phyloP scores from a whole-genome alignment of 2,797 vertebrate species.

The Hyperoplus immaculatus region DNA sequence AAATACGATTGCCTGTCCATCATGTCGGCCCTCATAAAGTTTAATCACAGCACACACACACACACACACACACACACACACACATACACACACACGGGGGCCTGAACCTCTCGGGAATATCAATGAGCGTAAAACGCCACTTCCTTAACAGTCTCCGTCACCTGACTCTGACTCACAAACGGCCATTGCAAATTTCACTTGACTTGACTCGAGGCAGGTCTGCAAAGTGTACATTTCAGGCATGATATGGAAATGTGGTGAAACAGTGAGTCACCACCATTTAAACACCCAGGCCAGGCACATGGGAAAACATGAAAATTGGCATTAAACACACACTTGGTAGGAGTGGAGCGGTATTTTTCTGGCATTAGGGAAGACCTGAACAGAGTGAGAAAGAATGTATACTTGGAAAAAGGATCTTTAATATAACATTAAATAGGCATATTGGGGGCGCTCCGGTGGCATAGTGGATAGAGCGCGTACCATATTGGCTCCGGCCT shows the following conservation, averaged over 20 bases:
- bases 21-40: not conserved
- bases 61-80: no score
- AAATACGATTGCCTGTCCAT: constrained; percentile 28
- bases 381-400: not conserved
- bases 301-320: constrained; percentile 5
- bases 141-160: not conserved
- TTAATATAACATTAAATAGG: no score
- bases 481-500: no score
- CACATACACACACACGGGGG: no score
- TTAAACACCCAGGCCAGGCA: constrained; percentile 14
- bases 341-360: constrained; percentile 15
- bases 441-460: no score
- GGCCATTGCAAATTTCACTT: not conserved
- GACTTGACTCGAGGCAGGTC: constrained; percentile 15
- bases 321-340: not conserved
- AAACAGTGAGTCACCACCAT: constrained; percentile 34
- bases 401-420: no score
- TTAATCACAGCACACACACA: not conserved
- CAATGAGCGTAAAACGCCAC: not conserved
- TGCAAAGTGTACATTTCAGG: not conserved
- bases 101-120: not conserved
- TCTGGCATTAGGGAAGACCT: constrained; percentile 22
- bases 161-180: not conserved
- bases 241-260: not conserved
- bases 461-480: no score